Conservation (phyloP, 2,888 invertebrate genomes). For the Spodoptera picta region DNA sequence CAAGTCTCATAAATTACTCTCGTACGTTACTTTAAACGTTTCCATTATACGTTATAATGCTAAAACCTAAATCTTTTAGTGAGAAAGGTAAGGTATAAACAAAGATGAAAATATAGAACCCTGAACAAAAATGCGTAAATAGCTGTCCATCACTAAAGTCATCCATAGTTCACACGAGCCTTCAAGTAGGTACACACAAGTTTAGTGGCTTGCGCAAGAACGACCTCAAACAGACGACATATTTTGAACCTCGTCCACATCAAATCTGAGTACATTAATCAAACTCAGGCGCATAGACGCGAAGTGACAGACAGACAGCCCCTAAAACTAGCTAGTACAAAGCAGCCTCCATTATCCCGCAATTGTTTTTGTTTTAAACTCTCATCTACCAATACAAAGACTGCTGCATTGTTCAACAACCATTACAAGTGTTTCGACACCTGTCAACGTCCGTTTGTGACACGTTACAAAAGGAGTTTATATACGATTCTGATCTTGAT, state of each 20-base stretch:
- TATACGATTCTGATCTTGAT: slow-evolving; percentile 63
- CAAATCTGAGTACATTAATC: slow-evolving; percentile 76
- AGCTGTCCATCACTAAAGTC: slow-evolving; percentile 21
- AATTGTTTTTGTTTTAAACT: slow-evolving; percentile 80
- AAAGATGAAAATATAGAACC: slow-evolving; percentile 19
- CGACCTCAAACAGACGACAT: slow-evolving; percentile 63
- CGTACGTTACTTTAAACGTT: slow-evolving; percentile 37
- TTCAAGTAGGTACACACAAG: slow-evolving; percentile 33
- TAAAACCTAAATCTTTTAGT: slow-evolving; percentile 19
- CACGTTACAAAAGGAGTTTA: slow-evolving; percentile 74
- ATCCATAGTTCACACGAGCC: slow-evolving; percentile 40
- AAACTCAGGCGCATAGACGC: slow-evolving; percentile 63
- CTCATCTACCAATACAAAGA: slow-evolving; percentile 74
- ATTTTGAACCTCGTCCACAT: slow-evolving; percentile 66
- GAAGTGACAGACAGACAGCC: slow-evolving; percentile 75
- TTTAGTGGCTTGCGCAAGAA: slow-evolving; percentile 40
- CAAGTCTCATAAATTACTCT: slow-evolving; percentile 47
- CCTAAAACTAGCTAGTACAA: slow-evolving; percentile 78
- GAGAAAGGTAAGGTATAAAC: slow-evolving; percentile 26
- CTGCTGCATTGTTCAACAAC: slow-evolving; percentile 74
- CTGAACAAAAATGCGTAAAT: slow-evolving; percentile 22
- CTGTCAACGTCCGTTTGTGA: slow-evolving; percentile 78
- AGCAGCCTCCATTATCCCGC: slow-evolving; percentile 74
- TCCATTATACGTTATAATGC: slow-evolving; percentile 31
- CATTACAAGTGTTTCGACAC: slow-evolving; percentile 82